Base-by-base conservation (phyloP, 2,888 invertebrate species). In the Falcaria lacertinaria region DNA sequence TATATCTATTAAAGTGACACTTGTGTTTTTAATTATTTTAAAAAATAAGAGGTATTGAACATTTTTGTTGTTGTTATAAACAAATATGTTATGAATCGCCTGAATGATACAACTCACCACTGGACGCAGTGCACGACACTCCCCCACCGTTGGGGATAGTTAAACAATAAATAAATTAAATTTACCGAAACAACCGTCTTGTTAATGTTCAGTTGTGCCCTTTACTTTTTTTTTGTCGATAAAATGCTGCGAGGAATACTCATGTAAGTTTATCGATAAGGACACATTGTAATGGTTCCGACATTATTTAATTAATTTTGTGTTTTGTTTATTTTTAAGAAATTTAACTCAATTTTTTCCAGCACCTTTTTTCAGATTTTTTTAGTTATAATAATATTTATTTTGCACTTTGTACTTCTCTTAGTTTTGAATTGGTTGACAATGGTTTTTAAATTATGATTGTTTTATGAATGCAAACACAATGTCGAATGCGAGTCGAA, bases 91-190 rank as follows among this genome's bases (percentile, higher is more conserved):
- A 17, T 35, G 4, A 17, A 19, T 2, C 8, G n/a, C n/a, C 11
- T n/a, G 17, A 17, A n/a, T 8, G 13, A 14, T 6, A 15, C 4
- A 15, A 14, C 22, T 13, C 37, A 22, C 22, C 8, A 75, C 62
- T 68, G 66, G 68, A 69, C 64, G 82, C 80, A 76, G 78, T 75
- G 81, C 81, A 74, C 72, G 50, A 59, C 72, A 74, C 78, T 74
- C 57, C 72, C 74, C 69, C 69, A 53, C 49, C 61, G 61, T 61
- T 65, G 82, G 80, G 84, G 75, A 60, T 85, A 85, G 81, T 82
- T 84, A 82, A 82, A 80, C 69, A 74, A 83, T 84, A 79, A 86
- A 85, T 80, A 77, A 80, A 79, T 74, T 66, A 72, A 80, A 76
- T 40, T 40, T 40, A 33, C 39, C 13, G 22, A 34, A 33, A 52